A percentile compares a stretch with the other conserved stretches of the same genome.
phyloP scores from a whole-genome alignment of 2,888 invertebrate species.

The Acronicta leporina region DNA sequence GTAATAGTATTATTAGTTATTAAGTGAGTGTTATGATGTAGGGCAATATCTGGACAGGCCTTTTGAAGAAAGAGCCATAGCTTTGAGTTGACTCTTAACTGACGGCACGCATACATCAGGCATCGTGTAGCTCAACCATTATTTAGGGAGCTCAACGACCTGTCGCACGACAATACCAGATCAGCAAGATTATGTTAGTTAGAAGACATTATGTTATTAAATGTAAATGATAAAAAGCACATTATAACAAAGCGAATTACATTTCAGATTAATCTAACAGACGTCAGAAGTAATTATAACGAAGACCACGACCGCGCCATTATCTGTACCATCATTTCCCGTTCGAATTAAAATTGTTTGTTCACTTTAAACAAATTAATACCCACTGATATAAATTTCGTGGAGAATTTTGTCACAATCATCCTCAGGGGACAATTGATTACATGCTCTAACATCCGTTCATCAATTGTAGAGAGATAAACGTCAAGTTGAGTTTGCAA shows the following conservation, averaged over 20 bases:
- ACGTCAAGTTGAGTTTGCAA: conserved; percentile 83
- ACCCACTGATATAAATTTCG: conserved; percentile 63
- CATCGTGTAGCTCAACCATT: too few relatives aligned
- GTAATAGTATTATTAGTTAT: too few relatives aligned
- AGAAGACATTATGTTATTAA: too few relatives aligned
- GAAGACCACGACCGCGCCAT: conserved; percentile 6
- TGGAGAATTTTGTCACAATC: conserved; percentile 72
- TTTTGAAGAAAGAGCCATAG: too few relatives aligned
- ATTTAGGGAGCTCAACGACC: too few relatives aligned
- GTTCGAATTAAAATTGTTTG: conserved; percentile 54
- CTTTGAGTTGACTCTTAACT: too few relatives aligned
- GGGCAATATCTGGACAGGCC: too few relatives aligned
- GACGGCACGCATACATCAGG: too few relatives aligned
- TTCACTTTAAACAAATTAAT: conserved; percentile 64
- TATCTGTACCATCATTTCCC: conserved; percentile 34
- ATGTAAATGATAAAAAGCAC: too few relatives aligned
- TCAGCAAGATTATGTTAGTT: too few relatives aligned
- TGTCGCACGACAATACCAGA: too few relatives aligned
- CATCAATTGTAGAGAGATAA: conserved; percentile 85
- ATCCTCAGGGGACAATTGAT: conserved; percentile 80
- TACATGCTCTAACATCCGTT: conserved; percentile 82
- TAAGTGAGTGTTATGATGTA: too few relatives aligned
- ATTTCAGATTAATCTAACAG: neutral
- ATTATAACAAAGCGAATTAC: neutral
- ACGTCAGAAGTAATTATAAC: neutral